Evolutionary conservation across 2,888 invertebrate genomes (phyloP).

Genomic region (Athetis lepigone): DNA sequence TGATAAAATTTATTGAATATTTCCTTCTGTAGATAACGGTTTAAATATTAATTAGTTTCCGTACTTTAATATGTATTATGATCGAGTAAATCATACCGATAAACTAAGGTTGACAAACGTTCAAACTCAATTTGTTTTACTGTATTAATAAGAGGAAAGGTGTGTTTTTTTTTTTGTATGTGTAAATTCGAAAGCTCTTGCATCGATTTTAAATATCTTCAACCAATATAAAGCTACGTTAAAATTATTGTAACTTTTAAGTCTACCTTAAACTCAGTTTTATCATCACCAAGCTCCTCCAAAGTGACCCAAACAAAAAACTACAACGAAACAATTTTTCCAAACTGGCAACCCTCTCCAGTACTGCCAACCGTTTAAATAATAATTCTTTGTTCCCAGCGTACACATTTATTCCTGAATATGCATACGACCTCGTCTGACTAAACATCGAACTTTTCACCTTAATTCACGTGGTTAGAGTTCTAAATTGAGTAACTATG

Average conservation of each 20-base stretch:
- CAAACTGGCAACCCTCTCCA: constrained; percentile 39
- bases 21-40: constrained; percentile 6
- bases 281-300: not conserved
- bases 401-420: constrained; percentile 26
- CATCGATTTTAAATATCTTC: no score
- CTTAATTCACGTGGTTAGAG: constrained; percentile 7
- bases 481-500: constrained; percentile 13
- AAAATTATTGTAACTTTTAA: no score
- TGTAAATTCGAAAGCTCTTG: no score
- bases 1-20: constrained; percentile 50
- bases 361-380: constrained; percentile 51
- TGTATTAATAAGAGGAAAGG: no score
- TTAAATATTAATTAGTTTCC: no score
- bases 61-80: no score
- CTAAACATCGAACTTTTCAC: constrained; percentile 3
- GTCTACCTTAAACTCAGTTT: no score
- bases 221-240: no score
- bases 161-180: no score
- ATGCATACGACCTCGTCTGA: constrained; percentile 33
- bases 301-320: constrained; percentile 3
- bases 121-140: no score
- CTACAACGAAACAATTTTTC: constrained; percentile 31
- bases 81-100: no score
- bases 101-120: no score
- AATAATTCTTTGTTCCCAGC: constrained; percentile 49